Conservation (phyloP, 2,797 vertebrate species). For the Mormyrus hasselquistii region DNA sequence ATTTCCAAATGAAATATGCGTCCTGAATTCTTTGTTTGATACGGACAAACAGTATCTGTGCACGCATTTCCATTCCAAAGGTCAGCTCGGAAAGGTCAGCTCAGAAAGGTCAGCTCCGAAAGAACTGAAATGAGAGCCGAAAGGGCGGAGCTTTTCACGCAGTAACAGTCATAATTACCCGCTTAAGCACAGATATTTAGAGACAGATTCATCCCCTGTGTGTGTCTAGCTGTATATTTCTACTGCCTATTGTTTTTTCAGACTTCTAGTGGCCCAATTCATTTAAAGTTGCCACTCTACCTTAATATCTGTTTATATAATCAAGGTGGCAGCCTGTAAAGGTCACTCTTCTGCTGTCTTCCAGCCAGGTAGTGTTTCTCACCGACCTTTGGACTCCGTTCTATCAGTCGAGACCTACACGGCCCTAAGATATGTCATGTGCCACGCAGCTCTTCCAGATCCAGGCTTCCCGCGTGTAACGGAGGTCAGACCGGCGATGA, state of each 20-base stretch:
- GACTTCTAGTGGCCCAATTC: neutral
- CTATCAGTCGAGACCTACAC: neutral
- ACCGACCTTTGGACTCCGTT: no score
- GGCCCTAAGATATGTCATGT: neutral
- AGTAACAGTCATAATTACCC: neutral
- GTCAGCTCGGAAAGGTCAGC: neutral
- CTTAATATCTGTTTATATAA: neutral
- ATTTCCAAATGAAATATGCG: neutral
- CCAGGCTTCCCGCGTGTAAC: neutral
- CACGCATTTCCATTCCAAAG: neutral
- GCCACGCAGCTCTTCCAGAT: neutral
- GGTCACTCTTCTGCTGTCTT: neutral
- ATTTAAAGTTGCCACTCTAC: neutral
- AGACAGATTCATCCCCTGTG: neutral
- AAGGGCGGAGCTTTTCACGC: neutral
- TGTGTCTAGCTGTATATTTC: neutral
- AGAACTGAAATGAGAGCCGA: neutral
- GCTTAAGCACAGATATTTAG: neutral
- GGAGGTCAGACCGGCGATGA: neutral
- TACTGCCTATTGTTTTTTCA: neutral
- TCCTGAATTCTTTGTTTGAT: neutral
- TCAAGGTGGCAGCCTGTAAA: no score
- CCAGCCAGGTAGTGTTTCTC: no score
- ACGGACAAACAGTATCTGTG: neutral
- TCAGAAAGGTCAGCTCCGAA: neutral